A percentile compares a stretch with the other conserved stretches of the same genome.
These are phyloP conservation scores for Eupithecia exiguata DNA, from an alignment of 2,888 invertebrate genomes.

Conservation along the genomic window DNA sequence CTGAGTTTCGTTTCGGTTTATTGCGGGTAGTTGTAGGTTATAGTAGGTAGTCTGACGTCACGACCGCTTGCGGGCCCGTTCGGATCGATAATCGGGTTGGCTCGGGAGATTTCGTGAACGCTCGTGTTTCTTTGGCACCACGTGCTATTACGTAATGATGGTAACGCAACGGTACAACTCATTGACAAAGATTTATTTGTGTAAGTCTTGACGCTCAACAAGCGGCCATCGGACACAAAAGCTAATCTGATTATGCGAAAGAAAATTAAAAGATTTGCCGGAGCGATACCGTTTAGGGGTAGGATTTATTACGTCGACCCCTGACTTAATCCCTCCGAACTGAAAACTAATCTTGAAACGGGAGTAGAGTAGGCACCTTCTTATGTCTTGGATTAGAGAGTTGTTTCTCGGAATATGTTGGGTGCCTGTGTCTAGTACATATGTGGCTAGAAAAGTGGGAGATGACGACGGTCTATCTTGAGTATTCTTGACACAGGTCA, in stretches of 20 bases:
- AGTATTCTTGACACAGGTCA: constrained; percentile 14
- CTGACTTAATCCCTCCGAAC: constrained; percentile 22
- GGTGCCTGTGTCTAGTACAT: neutral
- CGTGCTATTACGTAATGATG: constrained; percentile 79
- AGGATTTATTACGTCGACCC: constrained; percentile 27
- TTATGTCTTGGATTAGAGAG: constrained; percentile 3
- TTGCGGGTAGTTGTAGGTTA: constrained; percentile 20
- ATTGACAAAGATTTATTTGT: constrained; percentile 79
- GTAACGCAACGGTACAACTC: constrained; percentile 63
- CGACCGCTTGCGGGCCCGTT: constrained; percentile 59
- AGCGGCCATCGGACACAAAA: constrained; percentile 41
- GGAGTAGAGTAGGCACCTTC: constrained; percentile 16
- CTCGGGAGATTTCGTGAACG: constrained; percentile 61
- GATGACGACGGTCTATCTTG: constrained; percentile 6
- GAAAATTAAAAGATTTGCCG: constrained; percentile 37
- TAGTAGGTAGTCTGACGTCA: constrained; percentile 70
- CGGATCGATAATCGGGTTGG: constrained; percentile 42
- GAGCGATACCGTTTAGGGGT: constrained; percentile 22
- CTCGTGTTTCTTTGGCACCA: constrained; percentile 55
- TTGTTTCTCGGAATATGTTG: neutral
- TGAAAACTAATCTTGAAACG: constrained; percentile 24
- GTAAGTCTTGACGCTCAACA: constrained; percentile 59
- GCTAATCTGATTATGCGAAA: constrained; percentile 34
- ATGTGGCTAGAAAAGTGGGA: neutral
- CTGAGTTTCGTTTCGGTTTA: constrained; percentile 40